Conservation (phyloP, 2,113 vertebrate species). For the Rhinoptilus africanus region DNA sequence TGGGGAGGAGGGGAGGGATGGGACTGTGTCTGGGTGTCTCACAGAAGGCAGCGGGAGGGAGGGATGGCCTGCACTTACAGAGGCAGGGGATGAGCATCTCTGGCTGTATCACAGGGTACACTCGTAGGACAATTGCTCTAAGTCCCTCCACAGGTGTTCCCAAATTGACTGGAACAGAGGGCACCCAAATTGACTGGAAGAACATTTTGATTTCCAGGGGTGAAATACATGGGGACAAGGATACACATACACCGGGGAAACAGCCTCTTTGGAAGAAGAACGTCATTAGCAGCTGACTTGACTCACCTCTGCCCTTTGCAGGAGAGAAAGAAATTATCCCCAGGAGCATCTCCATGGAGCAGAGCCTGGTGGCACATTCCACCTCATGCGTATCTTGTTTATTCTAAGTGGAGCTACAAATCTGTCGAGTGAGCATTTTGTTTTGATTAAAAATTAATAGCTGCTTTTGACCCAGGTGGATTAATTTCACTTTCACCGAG, state of each 20-base stretch:
- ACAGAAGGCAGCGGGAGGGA: background rate
- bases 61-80: background rate
- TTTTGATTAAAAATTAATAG: constrained; percentile 85
- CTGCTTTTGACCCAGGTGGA: constrained; percentile 79
- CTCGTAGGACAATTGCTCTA: accelerated
- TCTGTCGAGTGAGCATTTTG: constrained; percentile 74
- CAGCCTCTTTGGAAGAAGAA: background rate
- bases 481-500: constrained; percentile 77
- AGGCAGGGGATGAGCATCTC: accelerated
- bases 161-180: too few species aligned
- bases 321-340: constrained; percentile 5
- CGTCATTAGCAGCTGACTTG: background rate
- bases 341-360: background rate
- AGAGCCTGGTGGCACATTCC: background rate
- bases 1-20: accelerated
- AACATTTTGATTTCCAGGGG: background rate
- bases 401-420: constrained; percentile 68
- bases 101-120: accelerated
- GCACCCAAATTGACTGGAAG: accelerated
- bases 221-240: background rate
- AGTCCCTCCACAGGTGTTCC: background rate
- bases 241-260: background rate
- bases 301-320: constrained; percentile 29
- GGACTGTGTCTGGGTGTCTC: accelerated
- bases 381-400: constrained; percentile 47